Evolutionary conservation across 23 tunicate species (phyloP).

Genomic region (Halocynthia aurantium): DNA sequence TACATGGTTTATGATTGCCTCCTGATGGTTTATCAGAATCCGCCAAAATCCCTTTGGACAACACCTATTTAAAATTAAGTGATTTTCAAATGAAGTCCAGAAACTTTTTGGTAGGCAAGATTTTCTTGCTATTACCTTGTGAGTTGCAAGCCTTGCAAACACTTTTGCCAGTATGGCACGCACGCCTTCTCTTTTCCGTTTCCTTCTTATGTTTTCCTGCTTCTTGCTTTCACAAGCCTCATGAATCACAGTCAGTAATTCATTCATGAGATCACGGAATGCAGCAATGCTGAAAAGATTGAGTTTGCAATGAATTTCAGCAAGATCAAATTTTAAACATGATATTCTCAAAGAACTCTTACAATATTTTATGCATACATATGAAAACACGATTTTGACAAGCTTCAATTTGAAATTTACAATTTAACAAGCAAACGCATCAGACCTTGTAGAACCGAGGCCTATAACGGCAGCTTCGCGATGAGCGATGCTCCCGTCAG

Average conservation of each 20-base stretch:
- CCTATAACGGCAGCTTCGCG: constrained; percentile 68
- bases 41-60: constrained; percentile 4
- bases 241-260: constrained; percentile 44
- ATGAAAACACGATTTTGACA: no score
- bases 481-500: constrained; percentile 19
- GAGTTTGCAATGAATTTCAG: no score
- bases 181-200: constrained; percentile 58
- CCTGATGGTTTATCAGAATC: constrained; percentile 2
- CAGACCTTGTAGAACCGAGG: constrained; percentile 60
- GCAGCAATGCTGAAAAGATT: constrained; percentile 24
- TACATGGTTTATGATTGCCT: background rate
- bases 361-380: no score
- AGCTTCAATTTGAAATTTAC: no score
- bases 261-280: constrained; percentile 60
- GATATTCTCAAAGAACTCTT: no score
- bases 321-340: no score
- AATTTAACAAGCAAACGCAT: background rate
- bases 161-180: constrained; percentile 45
- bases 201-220: constrained; percentile 82
- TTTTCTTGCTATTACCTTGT: constrained; percentile 16
- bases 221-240: constrained; percentile 57
- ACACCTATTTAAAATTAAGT: background rate
- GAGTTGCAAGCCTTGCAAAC: constrained; percentile 58
- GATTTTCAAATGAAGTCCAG: no score
- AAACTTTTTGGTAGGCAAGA: no score